Conservation (phyloP, 2,888 invertebrate species). For the Ophion slaviceki region DNA sequence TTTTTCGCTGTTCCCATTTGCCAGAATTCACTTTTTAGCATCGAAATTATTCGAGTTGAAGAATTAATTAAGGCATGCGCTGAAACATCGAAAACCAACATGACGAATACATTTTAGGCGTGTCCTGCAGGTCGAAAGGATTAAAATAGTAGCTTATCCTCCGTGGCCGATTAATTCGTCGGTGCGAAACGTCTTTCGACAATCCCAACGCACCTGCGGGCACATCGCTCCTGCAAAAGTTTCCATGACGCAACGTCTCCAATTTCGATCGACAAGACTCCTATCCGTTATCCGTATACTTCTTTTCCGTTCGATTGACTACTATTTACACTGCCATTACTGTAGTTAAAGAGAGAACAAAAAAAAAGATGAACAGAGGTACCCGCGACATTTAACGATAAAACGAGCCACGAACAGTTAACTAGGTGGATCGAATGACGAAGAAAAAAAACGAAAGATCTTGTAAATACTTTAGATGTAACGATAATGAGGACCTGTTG, state of each 20-base stretch:
- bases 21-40: neutral
- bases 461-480: slow-evolving; percentile 66
- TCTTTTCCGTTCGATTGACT: slow-evolving; percentile 34
- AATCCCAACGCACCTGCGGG: neutral
- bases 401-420: slow-evolving; percentile 56
- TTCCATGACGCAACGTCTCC: slow-evolving; percentile 7
- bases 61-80: neutral
- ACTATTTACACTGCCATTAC: slow-evolving; percentile 66
- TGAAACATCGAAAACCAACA: neutral
- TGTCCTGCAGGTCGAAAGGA: slow-evolving; percentile 9
- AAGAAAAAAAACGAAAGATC: slow-evolving; percentile 32
- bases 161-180: neutral
- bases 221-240: slow-evolving; percentile 4
- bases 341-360: slow-evolving; percentile 54
- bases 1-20: neutral
- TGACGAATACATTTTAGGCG: slow-evolving; percentile 25
- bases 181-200: neutral
- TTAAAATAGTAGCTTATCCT: neutral
- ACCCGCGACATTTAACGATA: slow-evolving; percentile 57
- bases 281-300: neutral
- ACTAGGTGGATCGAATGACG: slow-evolving; percentile 47
- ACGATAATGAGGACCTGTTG: slow-evolving; percentile 64
- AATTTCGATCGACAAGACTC: slow-evolving; percentile 35
- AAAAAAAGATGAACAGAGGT: slow-evolving; percentile 11
- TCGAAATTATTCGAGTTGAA: neutral